Evolutionary conservation across 2,113 vertebrate genomes (phyloP).

Genomic region (Nycticebus coucang): DNA sequence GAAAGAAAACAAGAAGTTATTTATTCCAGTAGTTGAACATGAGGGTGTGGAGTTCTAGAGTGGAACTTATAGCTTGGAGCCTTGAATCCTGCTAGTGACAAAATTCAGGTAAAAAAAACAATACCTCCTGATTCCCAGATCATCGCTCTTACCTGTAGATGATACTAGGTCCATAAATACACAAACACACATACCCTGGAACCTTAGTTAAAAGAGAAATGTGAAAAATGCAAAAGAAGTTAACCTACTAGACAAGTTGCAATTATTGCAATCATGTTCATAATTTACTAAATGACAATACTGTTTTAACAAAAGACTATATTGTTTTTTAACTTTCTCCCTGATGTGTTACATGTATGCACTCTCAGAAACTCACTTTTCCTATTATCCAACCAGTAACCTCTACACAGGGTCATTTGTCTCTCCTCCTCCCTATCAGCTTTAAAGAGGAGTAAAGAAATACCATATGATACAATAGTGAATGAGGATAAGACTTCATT

Average conservation of each 20-base stretch:
- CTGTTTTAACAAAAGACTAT: background rate
- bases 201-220: background rate
- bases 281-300: background rate
- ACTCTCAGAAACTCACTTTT: conserved; percentile 4
- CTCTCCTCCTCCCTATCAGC: background rate
- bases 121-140: background rate
- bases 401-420: background rate
- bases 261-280: background rate
- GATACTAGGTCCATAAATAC: background rate
- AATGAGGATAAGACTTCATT: conserved; percentile 35
- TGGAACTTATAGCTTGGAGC: background rate
- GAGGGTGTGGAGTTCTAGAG: background rate
- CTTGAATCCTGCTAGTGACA: background rate
- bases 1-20: background rate
- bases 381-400: background rate
- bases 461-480: conserved; percentile 4
- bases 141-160: background rate
- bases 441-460: background rate
- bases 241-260: background rate
- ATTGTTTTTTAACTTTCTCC: conserved; percentile 33
- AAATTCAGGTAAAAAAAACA: background rate
- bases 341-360: conserved; percentile 12
- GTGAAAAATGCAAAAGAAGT: background rate
- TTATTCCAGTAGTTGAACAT: background rate
- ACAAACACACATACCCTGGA: background rate